Evolutionary conservation across 2,113 vertebrate genomes (phyloP).

Genomic region (Ascaphus truei): DNA sequence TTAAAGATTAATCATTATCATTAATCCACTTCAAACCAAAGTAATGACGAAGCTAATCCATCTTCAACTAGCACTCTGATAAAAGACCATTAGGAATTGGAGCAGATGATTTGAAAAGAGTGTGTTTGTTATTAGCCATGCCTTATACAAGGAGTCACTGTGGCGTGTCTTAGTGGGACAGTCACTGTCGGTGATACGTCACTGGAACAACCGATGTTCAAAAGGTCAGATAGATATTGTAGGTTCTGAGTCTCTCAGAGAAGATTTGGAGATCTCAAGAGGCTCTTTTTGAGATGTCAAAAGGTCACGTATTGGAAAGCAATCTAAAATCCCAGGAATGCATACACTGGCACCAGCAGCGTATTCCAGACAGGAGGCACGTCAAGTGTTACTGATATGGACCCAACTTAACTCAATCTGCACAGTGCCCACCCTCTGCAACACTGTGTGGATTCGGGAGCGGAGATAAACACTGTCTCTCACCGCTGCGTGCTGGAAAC

Average conservation of each 20-base stretch:
- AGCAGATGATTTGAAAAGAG: neutral
- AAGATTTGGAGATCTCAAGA: too few species aligned
- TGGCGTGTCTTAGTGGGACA: neutral
- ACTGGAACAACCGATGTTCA: neutral
- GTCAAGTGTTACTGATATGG: too few species aligned
- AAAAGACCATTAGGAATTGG: conserved; percentile 9
- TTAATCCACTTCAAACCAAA: conserved; percentile 18
- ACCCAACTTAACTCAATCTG: too few species aligned
- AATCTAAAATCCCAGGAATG: too few species aligned
- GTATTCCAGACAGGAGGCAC: too few species aligned
- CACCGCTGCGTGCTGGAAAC: too few species aligned
- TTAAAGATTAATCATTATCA: neutral
- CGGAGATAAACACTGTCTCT: too few species aligned
- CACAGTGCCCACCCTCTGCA: too few species aligned
- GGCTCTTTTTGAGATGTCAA: too few species aligned
- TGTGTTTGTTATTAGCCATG: neutral
- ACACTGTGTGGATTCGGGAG: too few species aligned
- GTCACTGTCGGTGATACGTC: neutral
- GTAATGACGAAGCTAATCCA: neutral
- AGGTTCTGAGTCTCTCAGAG: neutral
- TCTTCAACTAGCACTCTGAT: neutral
- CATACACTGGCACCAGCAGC: too few species aligned
- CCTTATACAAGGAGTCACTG: neutral
- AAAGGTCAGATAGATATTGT: neutral
- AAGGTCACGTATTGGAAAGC: too few species aligned